A percentile compares a stretch with the other conserved stretches of the same genome.
Evolutionary conservation across 2,797 vertebrate genomes (phyloP).

Genomic region (Craterocephalus amniculus): DNA sequence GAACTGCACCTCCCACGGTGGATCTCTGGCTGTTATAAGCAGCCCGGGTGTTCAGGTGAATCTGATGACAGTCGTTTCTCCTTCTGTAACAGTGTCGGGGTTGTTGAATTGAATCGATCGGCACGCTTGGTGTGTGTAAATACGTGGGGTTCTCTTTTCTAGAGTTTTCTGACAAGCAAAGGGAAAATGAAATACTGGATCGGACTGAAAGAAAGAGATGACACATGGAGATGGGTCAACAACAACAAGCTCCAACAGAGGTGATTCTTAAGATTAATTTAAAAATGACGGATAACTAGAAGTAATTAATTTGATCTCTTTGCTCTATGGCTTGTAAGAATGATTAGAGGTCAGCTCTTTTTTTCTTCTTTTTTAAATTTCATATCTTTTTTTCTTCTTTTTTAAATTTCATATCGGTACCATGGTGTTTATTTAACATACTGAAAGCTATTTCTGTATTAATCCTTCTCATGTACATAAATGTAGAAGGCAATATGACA

Average conservation of each 20-base stretch:
- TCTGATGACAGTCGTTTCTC: not conserved
- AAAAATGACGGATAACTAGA: not conserved
- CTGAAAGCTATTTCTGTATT: not conserved
- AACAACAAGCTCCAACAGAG: slow-evolving; percentile 37
- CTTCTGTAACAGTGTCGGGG: not conserved
- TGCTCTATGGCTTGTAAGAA: too few relatives aligned
- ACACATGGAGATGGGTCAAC: slow-evolving; percentile 75
- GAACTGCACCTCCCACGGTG: slow-evolving; percentile 65
- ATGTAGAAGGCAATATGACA: not conserved
- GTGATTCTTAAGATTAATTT: slow-evolving; percentile 40
- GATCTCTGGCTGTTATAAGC: slow-evolving; percentile 70
- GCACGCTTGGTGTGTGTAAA: not conserved
- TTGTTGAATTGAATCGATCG: too few relatives aligned
- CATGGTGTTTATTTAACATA: not conserved
- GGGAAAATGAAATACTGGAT: slow-evolving; percentile 77
- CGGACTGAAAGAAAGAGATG: slow-evolving; percentile 52
- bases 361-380: too few relatives aligned
- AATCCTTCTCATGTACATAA: not conserved
- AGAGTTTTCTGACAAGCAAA: slow-evolving; percentile 67
- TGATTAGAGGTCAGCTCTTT: not conserved
- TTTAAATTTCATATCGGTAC: not conserved
- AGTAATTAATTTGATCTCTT: not conserved
- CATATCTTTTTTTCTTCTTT: too few relatives aligned
- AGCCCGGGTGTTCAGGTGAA: slow-evolving; percentile 67
- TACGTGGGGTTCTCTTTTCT: slow-evolving; percentile 15